These are phyloP conservation scores for Cyphomyrus discorhynchus DNA, from an alignment of 2,113 vertebrate species.

Conservation along the genomic window DNA sequence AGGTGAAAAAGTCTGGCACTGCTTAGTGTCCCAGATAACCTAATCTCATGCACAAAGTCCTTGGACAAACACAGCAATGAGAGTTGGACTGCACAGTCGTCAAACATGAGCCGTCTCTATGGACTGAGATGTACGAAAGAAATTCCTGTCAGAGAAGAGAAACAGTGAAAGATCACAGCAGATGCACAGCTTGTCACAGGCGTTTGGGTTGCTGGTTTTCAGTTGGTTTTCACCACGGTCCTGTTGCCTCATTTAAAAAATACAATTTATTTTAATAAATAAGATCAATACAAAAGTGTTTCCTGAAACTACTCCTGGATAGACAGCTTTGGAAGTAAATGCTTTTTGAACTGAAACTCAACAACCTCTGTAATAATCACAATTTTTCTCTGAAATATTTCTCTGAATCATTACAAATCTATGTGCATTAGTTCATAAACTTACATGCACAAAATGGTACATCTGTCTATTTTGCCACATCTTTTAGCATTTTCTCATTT, in stretches of 20 bases:
- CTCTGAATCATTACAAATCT: not conserved
- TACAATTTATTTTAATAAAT: not conserved
- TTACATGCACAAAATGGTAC: not conserved
- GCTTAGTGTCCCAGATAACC: not conserved
- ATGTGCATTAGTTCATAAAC: not conserved
- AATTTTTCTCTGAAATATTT: not conserved
- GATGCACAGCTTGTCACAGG: not conserved
- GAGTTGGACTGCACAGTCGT: not conserved
- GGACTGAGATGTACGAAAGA: not conserved
- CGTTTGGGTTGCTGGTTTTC: not conserved
- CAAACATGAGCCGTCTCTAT: not conserved
- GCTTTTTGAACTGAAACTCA: not conserved
- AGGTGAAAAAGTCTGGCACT: not conserved
- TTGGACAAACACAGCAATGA: not conserved
- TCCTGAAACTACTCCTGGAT: conserved; percentile 2
- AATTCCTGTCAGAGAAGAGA: not conserved
- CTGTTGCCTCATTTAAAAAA: not conserved
- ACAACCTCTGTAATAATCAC: not conserved
- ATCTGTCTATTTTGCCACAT: not conserved
- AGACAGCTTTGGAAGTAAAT: not conserved
- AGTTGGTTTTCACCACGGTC: not conserved
- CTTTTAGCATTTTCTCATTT: not conserved
- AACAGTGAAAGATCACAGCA: not conserved
- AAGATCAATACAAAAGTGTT: not conserved
- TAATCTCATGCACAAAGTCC: not conserved